Base-by-base conservation (phyloP, 2,113 vertebrate species). In the Xenopus borealis region DNA sequence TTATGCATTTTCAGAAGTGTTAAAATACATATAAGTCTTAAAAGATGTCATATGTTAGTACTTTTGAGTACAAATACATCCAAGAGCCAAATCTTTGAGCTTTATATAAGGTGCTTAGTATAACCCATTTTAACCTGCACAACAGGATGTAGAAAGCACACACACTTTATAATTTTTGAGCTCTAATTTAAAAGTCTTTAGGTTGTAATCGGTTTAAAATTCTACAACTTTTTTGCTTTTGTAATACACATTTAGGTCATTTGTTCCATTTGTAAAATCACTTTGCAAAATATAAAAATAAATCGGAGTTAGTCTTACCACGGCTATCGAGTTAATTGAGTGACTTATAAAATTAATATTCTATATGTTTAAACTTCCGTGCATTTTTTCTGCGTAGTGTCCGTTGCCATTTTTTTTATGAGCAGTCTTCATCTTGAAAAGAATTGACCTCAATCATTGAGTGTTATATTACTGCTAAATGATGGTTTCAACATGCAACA, bases 401-500 rank as follows among this genome's bases (percentile, higher is more conserved):
- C 47, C 61, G 70, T 70, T 64, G 57, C 23, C 23, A 27, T 27
- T 70, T 70, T 70, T 70, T 70, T 70, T 64, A 77, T 55, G 59
- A 64, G 47, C 27, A 58, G 66, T 70, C 13, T 77, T 70, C 50
- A 77, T 46, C 23, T 69, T 53, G 62, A 62, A 57, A 33, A 62
- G 19, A 68, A 70, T 16, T 57, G 67, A 70, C 66, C 74, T 77
- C 66, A 59, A 69, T 64, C 66, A 70, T 52, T 55, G 58, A 69
- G 73, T 64, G 66, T 70, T 77, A 70, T 64, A 64, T 77, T 77
- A 77, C 59, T 57, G 67, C 63, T 77, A 77, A 77, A 77, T 70
- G 74, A 77, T 77, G 66, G 27, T 55, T 77, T 77, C 66, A 69
- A 58, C 61, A 77, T 77, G 67, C 16, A 40, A 10, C 74, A 77